Percentiles rank a stretch among this genome's conserved stretches.
Conservation (phyloP, 2,113 vertebrate genomes). For the Heloderma charlesbogerti region DNA sequence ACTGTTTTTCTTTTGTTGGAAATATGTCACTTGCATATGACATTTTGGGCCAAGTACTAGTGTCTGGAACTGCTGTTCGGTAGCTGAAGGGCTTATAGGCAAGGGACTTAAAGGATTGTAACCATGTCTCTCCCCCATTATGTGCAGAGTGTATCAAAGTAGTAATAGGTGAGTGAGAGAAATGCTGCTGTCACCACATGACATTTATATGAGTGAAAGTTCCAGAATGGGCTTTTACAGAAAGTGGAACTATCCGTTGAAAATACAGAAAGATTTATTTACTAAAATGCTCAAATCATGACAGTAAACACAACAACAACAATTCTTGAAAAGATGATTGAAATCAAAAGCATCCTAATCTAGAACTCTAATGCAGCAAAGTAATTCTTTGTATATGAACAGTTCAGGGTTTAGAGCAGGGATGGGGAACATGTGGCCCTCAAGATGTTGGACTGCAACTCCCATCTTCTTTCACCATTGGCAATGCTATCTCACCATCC, state of each 20-base stretch:
- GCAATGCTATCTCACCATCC: neutral
- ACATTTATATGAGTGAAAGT: neutral
- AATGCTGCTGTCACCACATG: neutral
- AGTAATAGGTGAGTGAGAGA: neutral
- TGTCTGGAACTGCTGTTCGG: slow-evolving; percentile 1
- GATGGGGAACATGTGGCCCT: too few species aligned
- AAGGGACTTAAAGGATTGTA: neutral
- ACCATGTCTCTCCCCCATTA: neutral
- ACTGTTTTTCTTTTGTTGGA: neutral
- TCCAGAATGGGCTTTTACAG: neutral
- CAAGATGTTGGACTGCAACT: neutral
- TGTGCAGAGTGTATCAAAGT: neutral
- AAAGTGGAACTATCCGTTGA: neutral
- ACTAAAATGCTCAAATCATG: neutral
- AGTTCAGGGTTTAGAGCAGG: too few species aligned
- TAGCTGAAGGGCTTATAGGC: slow-evolving; percentile 8
- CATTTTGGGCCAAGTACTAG: slow-evolving; percentile 33
- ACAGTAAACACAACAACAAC: neutral
- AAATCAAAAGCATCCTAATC: too few species aligned
- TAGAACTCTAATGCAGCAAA: too few species aligned
- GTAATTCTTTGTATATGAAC: too few species aligned
- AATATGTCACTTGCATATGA: neutral
- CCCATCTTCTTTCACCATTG: too few species aligned
- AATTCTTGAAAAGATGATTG: neutral
- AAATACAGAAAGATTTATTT: neutral